These are phyloP conservation scores for Acanthoscelides obtectus DNA, from an alignment of 2,888 invertebrate species.

Conservation along the genomic window DNA sequence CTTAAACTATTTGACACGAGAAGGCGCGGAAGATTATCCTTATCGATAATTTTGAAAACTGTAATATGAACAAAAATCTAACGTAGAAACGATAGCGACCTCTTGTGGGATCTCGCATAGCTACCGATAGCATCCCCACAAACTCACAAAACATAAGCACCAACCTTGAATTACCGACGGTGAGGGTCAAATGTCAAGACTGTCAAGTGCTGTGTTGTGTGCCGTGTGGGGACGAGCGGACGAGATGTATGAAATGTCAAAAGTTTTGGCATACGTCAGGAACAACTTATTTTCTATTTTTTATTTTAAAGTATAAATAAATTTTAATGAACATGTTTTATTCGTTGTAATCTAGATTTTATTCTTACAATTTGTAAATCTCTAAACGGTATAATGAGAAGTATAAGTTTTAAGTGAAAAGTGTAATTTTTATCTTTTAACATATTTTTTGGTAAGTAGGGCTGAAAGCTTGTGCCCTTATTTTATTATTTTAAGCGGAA, in stretches of 20 bases:
- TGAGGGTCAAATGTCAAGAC: too few species aligned
- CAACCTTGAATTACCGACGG: too few species aligned
- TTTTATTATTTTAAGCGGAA: neutral
- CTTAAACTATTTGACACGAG: too few species aligned
- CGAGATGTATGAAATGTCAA: neutral
- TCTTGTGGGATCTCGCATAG: too few species aligned
- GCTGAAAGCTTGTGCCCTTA: neutral
- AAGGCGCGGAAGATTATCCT: too few species aligned
- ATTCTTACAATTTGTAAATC: neutral
- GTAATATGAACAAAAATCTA: too few species aligned
- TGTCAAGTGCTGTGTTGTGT: too few species aligned
- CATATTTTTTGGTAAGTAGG: neutral
- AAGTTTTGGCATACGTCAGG: neutral
- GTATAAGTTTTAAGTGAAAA: neutral
- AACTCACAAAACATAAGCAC: too few species aligned
- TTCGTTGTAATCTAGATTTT: neutral
- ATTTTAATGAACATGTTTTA: neutral
- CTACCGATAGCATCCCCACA: too few species aligned
- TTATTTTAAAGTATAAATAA: neutral
- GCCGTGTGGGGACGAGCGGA: too few species aligned
- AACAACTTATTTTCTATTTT: neutral
- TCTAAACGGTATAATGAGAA: neutral
- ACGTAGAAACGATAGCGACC: too few species aligned
- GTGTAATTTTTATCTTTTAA: neutral
- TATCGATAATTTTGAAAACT: too few species aligned